Base-by-base conservation (phyloP, 2,888 invertebrate species). In the Lordiphosa fenestrarum region DNA sequence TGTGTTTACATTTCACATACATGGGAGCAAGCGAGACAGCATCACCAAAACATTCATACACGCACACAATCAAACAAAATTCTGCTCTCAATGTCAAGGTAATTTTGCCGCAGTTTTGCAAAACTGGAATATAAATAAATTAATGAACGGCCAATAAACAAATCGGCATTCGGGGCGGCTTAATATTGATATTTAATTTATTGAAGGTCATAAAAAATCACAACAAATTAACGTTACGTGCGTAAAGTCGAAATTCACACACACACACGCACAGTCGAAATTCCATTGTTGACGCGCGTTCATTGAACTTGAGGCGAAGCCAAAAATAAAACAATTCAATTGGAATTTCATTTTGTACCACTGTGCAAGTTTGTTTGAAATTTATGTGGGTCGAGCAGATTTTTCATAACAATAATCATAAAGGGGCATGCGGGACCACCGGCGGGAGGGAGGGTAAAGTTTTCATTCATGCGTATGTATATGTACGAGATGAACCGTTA, bases 61-160 rank as follows among this genome's bases (percentile, higher is more conserved):
- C 23, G 35, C 25, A 46, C 36, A 48, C 4, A 39, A 21, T 38
- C 33, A 19, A 39, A 41, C 15, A 21, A 30, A 25, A 30, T 41
- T 35, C 37, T 49, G 49, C 53, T 67, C 57, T 84, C 84, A 84
- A 81, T 81, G 80, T 81, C 80, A 81, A 81, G 80, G 80, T 71
- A 63, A 63, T 58, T 70, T 68, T 47, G 53, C 46, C 56, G 60
- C 47, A 50, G 23, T 48, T 49, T 63, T 39, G 51, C 33, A 41
- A 39, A 55, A 49, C 12, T 57, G 53, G 40, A 23, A 19, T 33
- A 42, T 30, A 48, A 51, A 21, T 38, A 13, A 15, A 19, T 19
- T 51, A 23, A 49, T 71, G 59, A 53, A 66, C 52, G 38, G 36
- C 10, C 42, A 46, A 71, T 69, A 63, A 68, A 63, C 47, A 65